These are phyloP conservation scores for Hypena proboscidalis DNA, from an alignment of 2,888 invertebrate genomes.

Conservation along the genomic window DNA sequence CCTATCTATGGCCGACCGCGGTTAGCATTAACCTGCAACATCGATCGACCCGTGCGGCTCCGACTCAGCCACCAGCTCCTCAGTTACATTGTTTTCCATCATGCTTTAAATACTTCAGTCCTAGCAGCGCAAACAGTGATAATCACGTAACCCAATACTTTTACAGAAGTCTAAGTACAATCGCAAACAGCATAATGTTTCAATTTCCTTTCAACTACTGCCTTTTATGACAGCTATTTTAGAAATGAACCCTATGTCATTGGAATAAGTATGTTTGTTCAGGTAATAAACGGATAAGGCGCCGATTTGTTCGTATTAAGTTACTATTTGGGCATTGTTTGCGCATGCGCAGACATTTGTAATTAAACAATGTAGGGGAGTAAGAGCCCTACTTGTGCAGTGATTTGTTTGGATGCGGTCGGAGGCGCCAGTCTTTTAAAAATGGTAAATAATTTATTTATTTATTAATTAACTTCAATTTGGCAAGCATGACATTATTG, in stretches of 20 bases:
- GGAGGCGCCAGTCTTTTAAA: neutral
- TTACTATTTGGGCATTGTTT: constrained; percentile 33
- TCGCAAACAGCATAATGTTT: constrained; percentile 66
- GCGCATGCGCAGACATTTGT: constrained; percentile 28
- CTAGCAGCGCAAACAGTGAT: neutral
- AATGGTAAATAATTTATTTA: too few species aligned
- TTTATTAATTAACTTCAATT: too few species aligned
- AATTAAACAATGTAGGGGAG: constrained; percentile 18
- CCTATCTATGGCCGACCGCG: too few species aligned
- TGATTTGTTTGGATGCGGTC: neutral
- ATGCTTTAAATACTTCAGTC: too few species aligned
- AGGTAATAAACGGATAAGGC: constrained; percentile 41
- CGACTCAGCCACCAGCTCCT: too few species aligned
- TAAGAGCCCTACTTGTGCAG: too few species aligned
- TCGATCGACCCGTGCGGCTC: too few species aligned
- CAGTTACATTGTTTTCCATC: too few species aligned
- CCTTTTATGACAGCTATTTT: too few species aligned
- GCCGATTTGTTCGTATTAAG: constrained; percentile 45
- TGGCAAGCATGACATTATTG: too few species aligned
- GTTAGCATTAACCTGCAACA: too few species aligned
- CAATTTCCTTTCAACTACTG: constrained; percentile 72
- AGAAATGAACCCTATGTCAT: constrained; percentile 2
- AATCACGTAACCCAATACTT: constrained; percentile 37
- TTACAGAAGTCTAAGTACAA: constrained; percentile 51
- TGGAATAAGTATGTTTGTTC: constrained; percentile 16